Evolutionary conservation across 2,113 vertebrate species (phyloP).

Genomic region (Notechis scutatus): DNA sequence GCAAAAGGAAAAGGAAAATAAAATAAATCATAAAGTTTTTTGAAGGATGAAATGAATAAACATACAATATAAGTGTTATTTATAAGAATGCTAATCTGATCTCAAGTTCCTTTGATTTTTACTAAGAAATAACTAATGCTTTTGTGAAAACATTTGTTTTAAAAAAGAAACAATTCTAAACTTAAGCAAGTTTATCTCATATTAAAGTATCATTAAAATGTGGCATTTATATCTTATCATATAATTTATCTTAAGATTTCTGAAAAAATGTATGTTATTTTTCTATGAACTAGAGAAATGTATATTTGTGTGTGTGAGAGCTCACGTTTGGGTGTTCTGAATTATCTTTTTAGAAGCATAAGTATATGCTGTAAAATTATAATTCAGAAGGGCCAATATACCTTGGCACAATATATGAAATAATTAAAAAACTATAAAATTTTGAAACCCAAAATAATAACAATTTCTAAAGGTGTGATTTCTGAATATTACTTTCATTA

Average conservation of each 20-base stretch:
- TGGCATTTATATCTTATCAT: not conserved
- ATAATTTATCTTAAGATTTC: not conserved
- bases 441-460: slow-evolving; percentile 7
- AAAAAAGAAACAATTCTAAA: not conserved
- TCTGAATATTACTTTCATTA: not conserved
- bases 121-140: not conserved
- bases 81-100: not conserved
- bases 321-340: not conserved
- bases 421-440: slow-evolving; percentile 4
- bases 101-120: not conserved
- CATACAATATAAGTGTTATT: not conserved
- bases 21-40: not conserved
- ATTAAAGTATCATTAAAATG: not conserved
- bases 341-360: not conserved
- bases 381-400: not conserved
- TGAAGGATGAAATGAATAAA: not conserved
- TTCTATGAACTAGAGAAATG: not conserved
- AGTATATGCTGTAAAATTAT: not conserved
- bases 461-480: slow-evolving; percentile 33
- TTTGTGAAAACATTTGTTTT: not conserved
- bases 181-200: not conserved
- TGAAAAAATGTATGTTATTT: not conserved
- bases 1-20: not conserved
- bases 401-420: slow-evolving; percentile 14
- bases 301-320: not conserved